A percentile compares a stretch with the other conserved stretches of the same genome.
Conservation (phyloP, 2,113 vertebrate species). For the Xyliphius kryptos region DNA sequence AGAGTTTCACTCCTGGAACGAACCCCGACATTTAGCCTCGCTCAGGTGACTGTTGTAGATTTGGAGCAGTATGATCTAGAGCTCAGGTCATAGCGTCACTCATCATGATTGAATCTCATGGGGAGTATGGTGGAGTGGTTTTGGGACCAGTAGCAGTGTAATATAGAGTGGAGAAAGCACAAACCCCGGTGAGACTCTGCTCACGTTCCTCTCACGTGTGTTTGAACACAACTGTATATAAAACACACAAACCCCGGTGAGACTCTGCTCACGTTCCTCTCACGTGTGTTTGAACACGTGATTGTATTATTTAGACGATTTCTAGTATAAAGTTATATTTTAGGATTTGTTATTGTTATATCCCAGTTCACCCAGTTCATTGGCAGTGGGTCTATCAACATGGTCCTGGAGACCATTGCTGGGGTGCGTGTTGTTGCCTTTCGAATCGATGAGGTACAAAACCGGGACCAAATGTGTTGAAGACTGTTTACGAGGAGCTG, state of each 20-base stretch:
- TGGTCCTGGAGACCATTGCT: conserved; percentile 59
- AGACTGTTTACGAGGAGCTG: conserved; percentile 14
- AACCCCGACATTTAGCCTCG: conserved; percentile 20
- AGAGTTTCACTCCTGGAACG: not conserved
- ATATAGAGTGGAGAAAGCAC: conserved; percentile 31
- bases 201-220: conserved; percentile 23
- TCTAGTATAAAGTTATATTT: conserved; percentile 62
- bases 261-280: conserved; percentile 37
- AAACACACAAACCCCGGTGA: conserved; percentile 25
- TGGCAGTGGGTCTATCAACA: conserved; percentile 18
- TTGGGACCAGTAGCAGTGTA: conserved; percentile 39
- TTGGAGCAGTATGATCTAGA: conserved; percentile 37
- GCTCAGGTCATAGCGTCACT: conserved; percentile 30
- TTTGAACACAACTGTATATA: conserved; percentile 29
- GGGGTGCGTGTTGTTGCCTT: conserved; percentile 45
- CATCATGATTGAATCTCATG: no score
- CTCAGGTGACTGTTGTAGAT: conserved; percentile 41
- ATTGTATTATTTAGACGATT: conserved; percentile 49
- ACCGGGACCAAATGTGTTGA: conserved; percentile 38
- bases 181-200: conserved; percentile 4
- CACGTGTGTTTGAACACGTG: conserved; percentile 54
- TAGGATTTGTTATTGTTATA: conserved; percentile 56
- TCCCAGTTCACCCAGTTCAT: conserved; percentile 38
- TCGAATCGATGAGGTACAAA: conserved; percentile 38
- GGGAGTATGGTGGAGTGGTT: conserved; percentile 8